Evolutionary conservation across 2,113 vertebrate genomes (phyloP).

Genomic region (Orientallactaga bullata): DNA sequence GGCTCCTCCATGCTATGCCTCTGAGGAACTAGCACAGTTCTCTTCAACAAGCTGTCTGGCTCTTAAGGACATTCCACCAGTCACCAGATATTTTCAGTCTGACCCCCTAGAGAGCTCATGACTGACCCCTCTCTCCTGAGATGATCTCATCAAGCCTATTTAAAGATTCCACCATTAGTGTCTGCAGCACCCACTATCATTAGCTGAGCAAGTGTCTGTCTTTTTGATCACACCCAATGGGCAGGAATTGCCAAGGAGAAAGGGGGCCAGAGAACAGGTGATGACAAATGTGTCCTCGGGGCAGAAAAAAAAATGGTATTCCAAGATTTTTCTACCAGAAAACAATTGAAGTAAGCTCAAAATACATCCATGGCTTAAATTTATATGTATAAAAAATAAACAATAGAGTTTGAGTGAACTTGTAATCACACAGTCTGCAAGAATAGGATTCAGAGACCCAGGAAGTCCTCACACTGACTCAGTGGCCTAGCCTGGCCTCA

Average conservation of each 20-base stretch:
- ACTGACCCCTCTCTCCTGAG: not conserved
- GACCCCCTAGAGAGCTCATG: not conserved
- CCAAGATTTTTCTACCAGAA: not conserved
- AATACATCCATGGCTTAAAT: not conserved
- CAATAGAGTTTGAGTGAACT: not conserved
- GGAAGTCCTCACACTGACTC: no score
- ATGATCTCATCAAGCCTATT: not conserved
- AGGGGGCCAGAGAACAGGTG: fast-evolving
- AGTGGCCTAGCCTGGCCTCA: no score
- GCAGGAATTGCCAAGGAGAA: not conserved
- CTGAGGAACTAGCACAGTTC: not conserved
- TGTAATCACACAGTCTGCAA: not conserved
- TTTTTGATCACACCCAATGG: not conserved
- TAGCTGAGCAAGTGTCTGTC: fast-evolving
- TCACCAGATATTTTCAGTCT: not conserved
- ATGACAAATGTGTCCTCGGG: fast-evolving
- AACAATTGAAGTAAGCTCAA: not conserved
- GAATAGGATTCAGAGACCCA: not conserved
- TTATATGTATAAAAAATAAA: not conserved
- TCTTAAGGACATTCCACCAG: not conserved
- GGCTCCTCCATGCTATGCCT: not conserved
- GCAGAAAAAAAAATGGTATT: not conserved
- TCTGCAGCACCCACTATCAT: not conserved
- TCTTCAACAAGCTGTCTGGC: not conserved
- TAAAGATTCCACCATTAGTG: not conserved